Base-by-base conservation (phyloP, 1,140 invertebrate species). In the Eumeta japonica region DNA sequence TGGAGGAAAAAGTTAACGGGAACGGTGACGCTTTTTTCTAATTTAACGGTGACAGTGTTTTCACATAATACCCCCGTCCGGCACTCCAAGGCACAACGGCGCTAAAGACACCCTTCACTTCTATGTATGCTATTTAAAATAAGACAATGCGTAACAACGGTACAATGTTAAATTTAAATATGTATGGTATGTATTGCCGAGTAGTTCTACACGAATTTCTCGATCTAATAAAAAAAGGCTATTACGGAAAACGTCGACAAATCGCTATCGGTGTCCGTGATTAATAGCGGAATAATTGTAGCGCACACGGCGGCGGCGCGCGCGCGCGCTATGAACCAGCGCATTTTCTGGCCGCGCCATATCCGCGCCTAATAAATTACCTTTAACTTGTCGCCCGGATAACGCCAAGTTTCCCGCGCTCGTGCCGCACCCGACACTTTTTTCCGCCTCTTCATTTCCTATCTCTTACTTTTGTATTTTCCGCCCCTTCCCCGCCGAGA, bases 381-480 rank as follows among this genome's bases (percentile, higher is more conserved):
- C 64, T 71, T 71, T 74, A 71, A 71, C 63, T 74, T 74, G 70
- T 74, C 70, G 62, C 56, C 58, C 64, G 70, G 66, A 74, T 74
- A 74, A 74, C 63, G 62, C 63, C 64, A 71, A 74, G 61, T 71
- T 71, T 68, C 57, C 63, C 62, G 66, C 66, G 63, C 66, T 68
- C 62, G 62, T 70, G 71, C 63, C 59, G 54, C 57, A 56, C 64
- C 66, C 70, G 66, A 74, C 70, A 74, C 70, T 71, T 74, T 74
- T 66, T 74, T 71, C 64, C 68, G 59, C 58, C 62, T 71, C 66
- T 74, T 71, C 70, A 71, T 74, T 74, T 74, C 66, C 66, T 74
- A 74, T 74, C 70, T 74, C 63, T 71, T 74, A 74, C 70, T 74
- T 74, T 74, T 74, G 70, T 74, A 74, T 71, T 74, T 70, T 68